A percentile compares a stretch with the other conserved stretches of the same genome.
phyloP scores from a whole-genome alignment of 1,140 invertebrate species.

The Panagrolaimus sp. region DNA sequence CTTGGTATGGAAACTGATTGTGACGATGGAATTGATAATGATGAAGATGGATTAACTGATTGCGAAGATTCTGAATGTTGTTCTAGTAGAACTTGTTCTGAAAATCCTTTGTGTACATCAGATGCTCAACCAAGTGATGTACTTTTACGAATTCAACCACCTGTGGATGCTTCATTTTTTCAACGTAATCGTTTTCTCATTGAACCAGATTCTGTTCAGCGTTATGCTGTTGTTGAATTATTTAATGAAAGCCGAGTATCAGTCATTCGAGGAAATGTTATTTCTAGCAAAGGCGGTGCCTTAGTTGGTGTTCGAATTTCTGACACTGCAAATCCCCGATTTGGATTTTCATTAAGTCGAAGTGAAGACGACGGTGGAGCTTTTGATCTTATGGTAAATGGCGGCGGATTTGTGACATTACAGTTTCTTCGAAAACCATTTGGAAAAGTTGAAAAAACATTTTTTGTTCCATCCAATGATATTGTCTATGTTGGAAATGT shows the following conservation, averaged over 20 bases:
- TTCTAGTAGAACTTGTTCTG: slow-evolving; percentile 71
- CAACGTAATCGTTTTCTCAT: slow-evolving; percentile 96
- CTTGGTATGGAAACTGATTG: slow-evolving; percentile 83
- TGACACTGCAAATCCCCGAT: slow-evolving; percentile 78
- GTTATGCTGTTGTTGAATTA: slow-evolving; percentile 82
- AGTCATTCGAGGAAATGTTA: slow-evolving; percentile 84
- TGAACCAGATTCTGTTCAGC: slow-evolving; percentile 91
- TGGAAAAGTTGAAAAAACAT: slow-evolving; percentile 77
- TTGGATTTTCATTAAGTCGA: slow-evolving; percentile 67
- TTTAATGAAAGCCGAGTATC: slow-evolving; percentile 95
- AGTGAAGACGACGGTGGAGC: slow-evolving; percentile 76
- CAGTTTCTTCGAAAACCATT: slow-evolving; percentile 88
- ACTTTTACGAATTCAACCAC: slow-evolving; percentile 82
- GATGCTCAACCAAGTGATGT: slow-evolving; percentile 75
- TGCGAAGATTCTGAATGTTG: slow-evolving; percentile 98
- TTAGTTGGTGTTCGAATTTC: slow-evolving; percentile 87
- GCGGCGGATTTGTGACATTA: slow-evolving; percentile 85
- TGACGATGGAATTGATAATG: slow-evolving; percentile 84
- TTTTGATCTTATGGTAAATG: slow-evolving; percentile 94
- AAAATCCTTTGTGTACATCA: slow-evolving; percentile 58
- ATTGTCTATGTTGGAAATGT: slow-evolving; percentile 62
- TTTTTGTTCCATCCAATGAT: slow-evolving; percentile 94
- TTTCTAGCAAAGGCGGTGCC: slow-evolving; percentile 80
- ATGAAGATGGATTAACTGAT: slow-evolving; percentile 90
- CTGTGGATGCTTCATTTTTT: slow-evolving; percentile 90